These are phyloP conservation scores for Drosophila niveifrons DNA, from an alignment of 2,888 invertebrate species.

Conservation along the genomic window DNA sequence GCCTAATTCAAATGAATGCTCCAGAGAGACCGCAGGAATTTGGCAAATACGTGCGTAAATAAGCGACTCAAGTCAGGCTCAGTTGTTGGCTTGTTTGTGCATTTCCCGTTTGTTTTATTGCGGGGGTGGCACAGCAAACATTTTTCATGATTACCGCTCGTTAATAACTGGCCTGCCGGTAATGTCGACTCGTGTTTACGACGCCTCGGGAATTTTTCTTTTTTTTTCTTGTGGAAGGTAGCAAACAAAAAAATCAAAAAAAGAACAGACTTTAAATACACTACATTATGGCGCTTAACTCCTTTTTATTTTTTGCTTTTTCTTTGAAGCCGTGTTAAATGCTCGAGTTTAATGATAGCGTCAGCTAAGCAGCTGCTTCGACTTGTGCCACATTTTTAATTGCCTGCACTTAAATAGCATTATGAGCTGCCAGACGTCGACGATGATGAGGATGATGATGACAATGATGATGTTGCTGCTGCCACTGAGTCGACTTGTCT, in stretches of 20 bases:
- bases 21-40: conserved; percentile 28
- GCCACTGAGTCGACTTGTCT: conserved; percentile 12
- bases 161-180: conserved; percentile 56
- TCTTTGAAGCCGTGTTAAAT: background rate
- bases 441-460: conserved; percentile 19
- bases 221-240: too few relatives aligned
- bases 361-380: background rate
- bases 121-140: conserved; percentile 35
- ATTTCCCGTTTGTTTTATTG: conserved; percentile 18
- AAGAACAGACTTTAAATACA: conserved; percentile 9
- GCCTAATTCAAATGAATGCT: conserved; percentile 55
- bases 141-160: conserved; percentile 71
- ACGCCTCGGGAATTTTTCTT: conserved; percentile 4
- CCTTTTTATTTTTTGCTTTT: too few relatives aligned
- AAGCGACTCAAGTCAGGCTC: conserved; percentile 11
- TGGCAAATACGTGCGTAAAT: conserved; percentile 45
- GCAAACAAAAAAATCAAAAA: background rate
- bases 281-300: background rate
- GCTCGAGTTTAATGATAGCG: conserved; percentile 1
- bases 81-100: conserved; percentile 3
- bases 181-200: conserved; percentile 53
- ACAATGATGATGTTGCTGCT: conserved; percentile 8
- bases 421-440: conserved; percentile 7
- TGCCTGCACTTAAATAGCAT: conserved; percentile 42
- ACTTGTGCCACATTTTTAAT: conserved; percentile 52